Conservation (phyloP, 1,140 invertebrate genomes). For the Bombus picipes region DNA sequence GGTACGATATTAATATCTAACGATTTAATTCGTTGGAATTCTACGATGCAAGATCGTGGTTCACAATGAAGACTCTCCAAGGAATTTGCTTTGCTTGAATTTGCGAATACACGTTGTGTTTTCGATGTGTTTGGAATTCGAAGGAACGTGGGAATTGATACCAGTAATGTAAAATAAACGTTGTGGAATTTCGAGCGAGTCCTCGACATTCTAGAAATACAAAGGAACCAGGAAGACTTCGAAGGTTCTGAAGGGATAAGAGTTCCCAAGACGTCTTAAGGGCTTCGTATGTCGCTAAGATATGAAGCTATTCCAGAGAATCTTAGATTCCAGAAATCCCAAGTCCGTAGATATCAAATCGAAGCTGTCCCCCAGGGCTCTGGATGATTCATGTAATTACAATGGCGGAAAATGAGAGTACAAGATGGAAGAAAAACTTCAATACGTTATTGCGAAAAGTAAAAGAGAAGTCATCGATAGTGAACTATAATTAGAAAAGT, state of each 20-base stretch:
- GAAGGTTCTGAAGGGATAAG: not conserved
- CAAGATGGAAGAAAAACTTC: no score
- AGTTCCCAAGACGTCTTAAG: not conserved
- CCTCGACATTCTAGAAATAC: not conserved
- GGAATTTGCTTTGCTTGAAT: no score
- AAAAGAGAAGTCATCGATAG: not conserved
- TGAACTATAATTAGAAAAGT: not conserved
- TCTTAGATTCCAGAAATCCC: not conserved
- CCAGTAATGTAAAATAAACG: not conserved
- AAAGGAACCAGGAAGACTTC: not conserved
- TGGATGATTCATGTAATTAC: not conserved
- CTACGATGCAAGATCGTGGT: no score
- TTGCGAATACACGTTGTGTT: not conserved
- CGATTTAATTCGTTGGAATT: no score
- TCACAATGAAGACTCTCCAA: no score
- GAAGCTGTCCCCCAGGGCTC: not conserved
- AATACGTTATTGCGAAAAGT: no score
- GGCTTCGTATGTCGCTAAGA: not conserved
- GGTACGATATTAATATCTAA: no score
- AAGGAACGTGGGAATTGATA: not conserved
- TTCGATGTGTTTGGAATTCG: not conserved
- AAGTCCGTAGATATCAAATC: not conserved
- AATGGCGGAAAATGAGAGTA: not conserved
- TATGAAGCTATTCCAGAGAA: not conserved
- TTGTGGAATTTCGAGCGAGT: not conserved